phyloP scores from a whole-genome alignment of 2,888 invertebrate species.

The Harpagoxenus sublaevis region DNA sequence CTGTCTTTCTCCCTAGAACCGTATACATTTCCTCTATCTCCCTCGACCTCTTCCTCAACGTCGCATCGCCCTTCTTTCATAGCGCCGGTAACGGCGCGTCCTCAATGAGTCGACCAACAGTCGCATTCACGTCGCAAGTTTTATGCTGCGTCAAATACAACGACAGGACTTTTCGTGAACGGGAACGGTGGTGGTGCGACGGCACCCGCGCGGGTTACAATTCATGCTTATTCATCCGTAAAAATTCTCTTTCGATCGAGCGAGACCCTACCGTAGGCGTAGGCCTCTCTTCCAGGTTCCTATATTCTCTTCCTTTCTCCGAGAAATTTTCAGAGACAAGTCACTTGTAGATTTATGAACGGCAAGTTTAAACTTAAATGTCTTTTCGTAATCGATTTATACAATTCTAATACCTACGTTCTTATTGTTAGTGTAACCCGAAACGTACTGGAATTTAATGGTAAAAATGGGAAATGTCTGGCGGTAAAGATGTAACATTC shows the following conservation, averaged over 20 bases:
- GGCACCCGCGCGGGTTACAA: not conserved
- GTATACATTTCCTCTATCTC: conserved; percentile 21
- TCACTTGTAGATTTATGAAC: conserved; percentile 1
- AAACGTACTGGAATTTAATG: not conserved
- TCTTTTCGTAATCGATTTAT: not conserved
- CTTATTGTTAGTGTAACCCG: not conserved
- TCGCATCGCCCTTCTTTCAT: conserved; percentile 66
- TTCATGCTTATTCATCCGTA: conserved; percentile 36
- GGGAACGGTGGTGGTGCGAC: not conserved
- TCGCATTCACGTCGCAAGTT: conserved; percentile 42
- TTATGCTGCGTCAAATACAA: conserved; percentile 41
- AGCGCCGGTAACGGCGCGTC: conserved; percentile 57
- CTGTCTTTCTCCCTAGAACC: conserved; percentile 22
- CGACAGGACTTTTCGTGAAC: conserved; percentile 31
- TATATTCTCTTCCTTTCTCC: not conserved
- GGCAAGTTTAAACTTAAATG: not conserved
- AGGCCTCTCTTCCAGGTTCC: not conserved
- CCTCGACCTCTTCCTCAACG: conserved; percentile 48
- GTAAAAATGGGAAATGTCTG: not conserved
- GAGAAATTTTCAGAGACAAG: not conserved
- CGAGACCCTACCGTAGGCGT: not conserved
- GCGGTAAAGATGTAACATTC: not conserved
- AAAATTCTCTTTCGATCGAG: conserved; percentile 21
- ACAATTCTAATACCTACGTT: no score
- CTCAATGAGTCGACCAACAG: conserved; percentile 63